Conservation (phyloP, 1,140 invertebrate species). For the Apocrypta bakeri region DNA sequence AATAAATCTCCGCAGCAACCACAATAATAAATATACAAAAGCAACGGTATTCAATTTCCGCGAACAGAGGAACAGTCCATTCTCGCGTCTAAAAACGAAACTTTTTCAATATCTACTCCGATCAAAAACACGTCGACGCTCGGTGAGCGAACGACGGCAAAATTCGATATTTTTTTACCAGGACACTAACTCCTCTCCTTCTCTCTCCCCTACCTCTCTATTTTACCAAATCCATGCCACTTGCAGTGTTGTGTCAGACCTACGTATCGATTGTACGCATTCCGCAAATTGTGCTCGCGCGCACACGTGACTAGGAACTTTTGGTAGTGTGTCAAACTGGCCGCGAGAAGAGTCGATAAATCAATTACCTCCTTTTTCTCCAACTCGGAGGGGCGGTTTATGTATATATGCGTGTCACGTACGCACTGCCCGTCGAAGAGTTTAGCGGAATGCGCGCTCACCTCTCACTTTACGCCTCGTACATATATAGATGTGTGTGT, state of each 20-base stretch:
- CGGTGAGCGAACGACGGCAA: not conserved
- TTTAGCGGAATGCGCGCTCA: not conserved
- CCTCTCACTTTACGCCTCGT: not conserved
- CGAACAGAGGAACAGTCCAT: not conserved
- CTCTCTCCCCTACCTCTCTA: not conserved
- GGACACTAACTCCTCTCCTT: too few relatives aligned
- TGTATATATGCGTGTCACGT: not conserved
- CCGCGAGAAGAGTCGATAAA: not conserved
- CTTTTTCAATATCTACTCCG: not conserved
- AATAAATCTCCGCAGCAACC: not conserved
- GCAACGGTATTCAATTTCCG: not conserved
- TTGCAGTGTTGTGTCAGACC: not conserved
- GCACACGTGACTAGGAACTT: not conserved
- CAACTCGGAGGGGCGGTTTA: not conserved
- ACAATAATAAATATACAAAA: not conserved
- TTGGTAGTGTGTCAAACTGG: not conserved
- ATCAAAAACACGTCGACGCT: not conserved
- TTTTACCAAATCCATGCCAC: not conserved
- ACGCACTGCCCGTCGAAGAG: not conserved
- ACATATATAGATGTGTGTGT: too few relatives aligned
- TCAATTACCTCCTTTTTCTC: constrained; percentile 13
- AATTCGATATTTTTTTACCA: too few relatives aligned
- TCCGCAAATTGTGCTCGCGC: not conserved
- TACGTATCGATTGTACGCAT: not conserved
- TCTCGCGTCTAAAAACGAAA: not conserved